Evolutionary conservation across 1,140 invertebrate species (phyloP).

Genomic region (Eriosoma lanigerum): DNA sequence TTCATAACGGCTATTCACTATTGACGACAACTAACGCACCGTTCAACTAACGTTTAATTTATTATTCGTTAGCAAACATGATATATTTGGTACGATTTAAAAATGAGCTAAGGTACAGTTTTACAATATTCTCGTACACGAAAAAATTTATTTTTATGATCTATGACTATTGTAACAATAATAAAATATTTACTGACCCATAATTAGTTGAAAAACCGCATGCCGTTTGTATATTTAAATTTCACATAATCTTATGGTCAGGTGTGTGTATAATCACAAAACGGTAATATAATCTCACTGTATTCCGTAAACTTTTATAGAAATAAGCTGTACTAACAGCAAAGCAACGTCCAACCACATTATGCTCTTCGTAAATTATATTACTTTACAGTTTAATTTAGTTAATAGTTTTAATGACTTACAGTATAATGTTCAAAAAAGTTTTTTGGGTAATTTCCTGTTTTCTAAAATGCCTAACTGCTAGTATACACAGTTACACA

Average conservation of each 20-base stretch:
- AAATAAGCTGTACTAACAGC: slow-evolving; percentile 4
- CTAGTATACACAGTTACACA: not conserved
- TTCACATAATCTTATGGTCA: not conserved
- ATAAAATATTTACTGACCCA: not conserved
- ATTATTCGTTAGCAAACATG: slow-evolving; percentile 2
- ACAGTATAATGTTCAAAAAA: not conserved
- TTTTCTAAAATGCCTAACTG: not conserved
- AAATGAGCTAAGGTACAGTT: not conserved
- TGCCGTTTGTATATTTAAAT: not conserved
- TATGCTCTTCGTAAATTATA: not conserved
- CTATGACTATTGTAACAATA: not conserved
- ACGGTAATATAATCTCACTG: not conserved
- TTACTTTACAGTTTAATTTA: not conserved
- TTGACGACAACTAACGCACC: not conserved
- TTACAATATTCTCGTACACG: too few relatives aligned
- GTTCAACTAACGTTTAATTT: not conserved
- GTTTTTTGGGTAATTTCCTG: slow-evolving; percentile 31
- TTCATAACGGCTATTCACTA: not conserved
- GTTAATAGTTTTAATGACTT: not conserved
- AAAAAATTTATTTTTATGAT: not conserved
- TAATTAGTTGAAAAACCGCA: too few relatives aligned
- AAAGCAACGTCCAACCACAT: not conserved
- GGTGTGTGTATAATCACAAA: not conserved
- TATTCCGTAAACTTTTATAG: slow-evolving; percentile 5
- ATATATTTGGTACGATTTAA: not conserved